phyloP scores from a whole-genome alignment of 2,888 invertebrate species.

The Hoplodrina blanda region DNA sequence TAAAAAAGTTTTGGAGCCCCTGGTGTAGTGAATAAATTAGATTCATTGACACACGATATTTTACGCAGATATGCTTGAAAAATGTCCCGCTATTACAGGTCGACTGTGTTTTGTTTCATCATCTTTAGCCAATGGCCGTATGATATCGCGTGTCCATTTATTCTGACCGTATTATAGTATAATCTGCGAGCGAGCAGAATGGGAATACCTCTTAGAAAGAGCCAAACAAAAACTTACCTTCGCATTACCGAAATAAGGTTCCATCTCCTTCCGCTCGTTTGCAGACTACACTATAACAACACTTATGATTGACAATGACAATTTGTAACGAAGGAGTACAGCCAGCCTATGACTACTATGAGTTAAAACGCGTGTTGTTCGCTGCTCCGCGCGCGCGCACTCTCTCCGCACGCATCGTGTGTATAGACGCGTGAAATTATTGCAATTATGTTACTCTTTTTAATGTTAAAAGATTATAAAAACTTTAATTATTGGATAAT shows the following conservation, averaged over 20 bases:
- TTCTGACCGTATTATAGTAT: slow-evolving; percentile 13
- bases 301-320: slow-evolving; percentile 67
- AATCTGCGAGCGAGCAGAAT: slow-evolving; percentile 24
- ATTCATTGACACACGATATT: slow-evolving; percentile 9
- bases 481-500: not conserved
- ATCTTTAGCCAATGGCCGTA: not conserved
- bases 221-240: not conserved
- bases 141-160: slow-evolving; percentile 20
- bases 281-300: slow-evolving; percentile 31
- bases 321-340: slow-evolving; percentile 79
- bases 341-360: slow-evolving; percentile 83
- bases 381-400: slow-evolving; percentile 73
- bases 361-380: slow-evolving; percentile 66
- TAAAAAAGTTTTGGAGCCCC: no score
- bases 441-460: slow-evolving; percentile 58
- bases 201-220: not conserved
- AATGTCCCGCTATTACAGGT: not conserved
- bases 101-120: not conserved
- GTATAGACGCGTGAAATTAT: slow-evolving; percentile 71
- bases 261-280: slow-evolving; percentile 8
- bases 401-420: slow-evolving; percentile 64
- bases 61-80: slow-evolving; percentile 4
- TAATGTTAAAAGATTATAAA: not conserved
- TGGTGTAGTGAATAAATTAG: slow-evolving; percentile 20
- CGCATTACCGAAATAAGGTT: not conserved